Conservation (phyloP, 2,888 invertebrate genomes). For the Allacma fusca region DNA sequence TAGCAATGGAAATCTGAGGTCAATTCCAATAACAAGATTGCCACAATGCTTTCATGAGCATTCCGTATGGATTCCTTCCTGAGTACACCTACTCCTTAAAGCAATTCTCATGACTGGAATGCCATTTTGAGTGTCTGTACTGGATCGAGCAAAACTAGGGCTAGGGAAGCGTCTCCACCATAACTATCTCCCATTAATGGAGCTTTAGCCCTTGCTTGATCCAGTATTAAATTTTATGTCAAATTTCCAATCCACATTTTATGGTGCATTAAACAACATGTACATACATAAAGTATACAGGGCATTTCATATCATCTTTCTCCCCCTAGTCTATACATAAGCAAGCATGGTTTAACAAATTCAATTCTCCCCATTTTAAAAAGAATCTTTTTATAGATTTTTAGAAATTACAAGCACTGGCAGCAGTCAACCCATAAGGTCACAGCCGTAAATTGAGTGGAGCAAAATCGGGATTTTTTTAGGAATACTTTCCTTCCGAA, state of each 20-base stretch:
- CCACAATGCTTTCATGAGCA: neutral
- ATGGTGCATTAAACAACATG: slow-evolving; percentile 9
- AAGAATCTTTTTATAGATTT: too few relatives aligned
- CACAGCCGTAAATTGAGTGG: too few relatives aligned
- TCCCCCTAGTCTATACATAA: too few relatives aligned
- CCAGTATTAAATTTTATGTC: slow-evolving; percentile 20
- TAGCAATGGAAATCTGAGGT: slow-evolving; percentile 15
- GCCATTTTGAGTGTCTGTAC: neutral
- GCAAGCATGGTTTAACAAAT: too few relatives aligned
- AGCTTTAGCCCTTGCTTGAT: neutral
- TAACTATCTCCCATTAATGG: neutral
- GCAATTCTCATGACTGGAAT: neutral
- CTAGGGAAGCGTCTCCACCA: neutral
- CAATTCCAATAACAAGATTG: slow-evolving; percentile 4
- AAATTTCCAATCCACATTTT: slow-evolving; percentile 9
- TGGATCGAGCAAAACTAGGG: neutral
- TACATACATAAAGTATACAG: neutral
- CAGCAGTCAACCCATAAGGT: too few relatives aligned
- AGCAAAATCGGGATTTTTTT: too few relatives aligned
- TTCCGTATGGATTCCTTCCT: neutral
- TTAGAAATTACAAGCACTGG: too few relatives aligned
- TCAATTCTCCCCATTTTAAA: too few relatives aligned
- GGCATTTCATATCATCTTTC: neutral
- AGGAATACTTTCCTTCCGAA: too few relatives aligned
- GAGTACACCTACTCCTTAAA: neutral